Percentiles rank a stretch among this genome's conserved stretches.
Evolutionary conservation across 2,888 invertebrate genomes (phyloP).

Genomic region (Agrotis exclamationis): DNA sequence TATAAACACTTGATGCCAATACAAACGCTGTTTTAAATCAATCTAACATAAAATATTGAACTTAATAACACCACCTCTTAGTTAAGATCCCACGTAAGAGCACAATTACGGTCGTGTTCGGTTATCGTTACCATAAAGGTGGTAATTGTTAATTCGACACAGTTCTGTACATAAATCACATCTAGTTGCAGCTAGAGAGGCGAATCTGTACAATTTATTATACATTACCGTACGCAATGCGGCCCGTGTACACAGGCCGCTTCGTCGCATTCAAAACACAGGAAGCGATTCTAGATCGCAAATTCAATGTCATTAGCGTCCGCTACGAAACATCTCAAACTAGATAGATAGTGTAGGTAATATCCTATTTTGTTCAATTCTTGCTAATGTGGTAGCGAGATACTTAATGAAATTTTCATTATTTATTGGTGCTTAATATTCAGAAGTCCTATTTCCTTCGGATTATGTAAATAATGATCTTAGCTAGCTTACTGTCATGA

Average conservation of each 20-base stretch:
- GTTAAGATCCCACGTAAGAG: slow-evolving; percentile 72
- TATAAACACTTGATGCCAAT: slow-evolving; percentile 60
- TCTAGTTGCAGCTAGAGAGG: slow-evolving; percentile 79
- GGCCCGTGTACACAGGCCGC: slow-evolving; percentile 34
- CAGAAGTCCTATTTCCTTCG: slow-evolving; percentile 38
- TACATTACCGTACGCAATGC: slow-evolving; percentile 62
- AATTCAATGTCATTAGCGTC: slow-evolving; percentile 70
- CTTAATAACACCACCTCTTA: slow-evolving; percentile 62
- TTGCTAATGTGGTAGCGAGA: slow-evolving; percentile 1
- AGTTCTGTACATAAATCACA: slow-evolving; percentile 86
- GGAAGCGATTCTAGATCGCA: slow-evolving; percentile 79
- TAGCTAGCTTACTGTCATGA: slow-evolving; percentile 30
- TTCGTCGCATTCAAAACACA: slow-evolving; percentile 74
- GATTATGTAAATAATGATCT: slow-evolving; percentile 45
- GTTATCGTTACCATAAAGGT: slow-evolving; percentile 75
- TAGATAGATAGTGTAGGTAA: slow-evolving; percentile 25
- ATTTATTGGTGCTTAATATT: slow-evolving; percentile 46
- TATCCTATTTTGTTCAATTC: slow-evolving; percentile 38
- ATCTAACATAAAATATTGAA: slow-evolving; percentile 68
- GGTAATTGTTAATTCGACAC: slow-evolving; percentile 88
- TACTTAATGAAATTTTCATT: slow-evolving; percentile 44
- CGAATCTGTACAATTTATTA: slow-evolving; percentile 85
- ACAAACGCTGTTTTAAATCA: slow-evolving; percentile 66
- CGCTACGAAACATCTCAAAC: slow-evolving; percentile 49
- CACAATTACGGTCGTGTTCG: slow-evolving; percentile 75